phyloP scores from a whole-genome alignment of 30 jellyfish, hydroid and myxozoan genomes.

The Hydractinia symbiolongicarpus region DNA sequence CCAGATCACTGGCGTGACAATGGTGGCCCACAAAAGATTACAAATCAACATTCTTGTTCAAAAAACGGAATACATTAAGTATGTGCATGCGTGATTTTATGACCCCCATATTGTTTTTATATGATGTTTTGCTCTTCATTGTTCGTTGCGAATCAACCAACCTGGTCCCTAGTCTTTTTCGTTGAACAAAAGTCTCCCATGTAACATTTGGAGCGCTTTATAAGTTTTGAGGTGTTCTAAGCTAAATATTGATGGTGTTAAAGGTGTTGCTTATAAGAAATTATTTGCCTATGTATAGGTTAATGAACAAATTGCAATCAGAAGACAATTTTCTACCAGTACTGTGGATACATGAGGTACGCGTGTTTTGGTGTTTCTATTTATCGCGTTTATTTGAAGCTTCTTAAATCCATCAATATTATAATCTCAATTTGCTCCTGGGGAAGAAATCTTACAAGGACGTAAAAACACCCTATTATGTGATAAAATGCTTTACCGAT shows the following conservation, averaged over 20 bases:
- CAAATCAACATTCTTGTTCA: slow-evolving; percentile 59
- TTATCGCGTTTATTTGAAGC: no score
- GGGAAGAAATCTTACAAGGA: no score
- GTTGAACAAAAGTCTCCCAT: neutral
- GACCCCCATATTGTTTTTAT: no score
- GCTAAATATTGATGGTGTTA: neutral
- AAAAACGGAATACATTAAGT: slow-evolving; percentile 30
- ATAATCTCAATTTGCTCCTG: no score
- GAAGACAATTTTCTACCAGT: slow-evolving; percentile 42
- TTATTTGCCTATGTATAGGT: neutral
- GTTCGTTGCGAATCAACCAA: no score
- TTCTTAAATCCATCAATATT: no score
- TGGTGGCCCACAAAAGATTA: slow-evolving; percentile 84
- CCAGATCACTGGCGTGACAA: slow-evolving; percentile 89
- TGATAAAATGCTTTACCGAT: no score
- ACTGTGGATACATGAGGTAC: slow-evolving; percentile 67
- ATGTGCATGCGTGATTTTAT: neutral
- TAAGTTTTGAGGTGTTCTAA: neutral
- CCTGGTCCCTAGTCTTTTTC: neutral
- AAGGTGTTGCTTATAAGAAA: neutral
- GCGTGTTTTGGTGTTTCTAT: neutral
- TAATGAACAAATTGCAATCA: slow-evolving; percentile 13
- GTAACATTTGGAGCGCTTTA: no score
- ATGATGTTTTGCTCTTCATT: no score
- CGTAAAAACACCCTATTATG: no score